Base-by-base conservation (phyloP, 2,888 invertebrate genomes). In the Aquatica leii region DNA sequence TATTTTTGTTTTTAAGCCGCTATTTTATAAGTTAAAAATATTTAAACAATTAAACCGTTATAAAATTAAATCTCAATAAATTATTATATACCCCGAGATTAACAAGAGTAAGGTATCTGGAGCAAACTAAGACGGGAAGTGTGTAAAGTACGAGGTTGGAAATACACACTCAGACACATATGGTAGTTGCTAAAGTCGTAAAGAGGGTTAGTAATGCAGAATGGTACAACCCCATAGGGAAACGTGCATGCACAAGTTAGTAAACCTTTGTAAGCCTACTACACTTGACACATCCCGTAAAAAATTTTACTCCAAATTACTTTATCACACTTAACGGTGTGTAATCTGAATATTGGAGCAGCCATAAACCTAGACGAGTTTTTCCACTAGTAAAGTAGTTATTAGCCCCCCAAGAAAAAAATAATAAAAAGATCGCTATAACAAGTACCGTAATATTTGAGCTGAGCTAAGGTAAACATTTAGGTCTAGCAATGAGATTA, bases 181-280 rank as follows among this genome's bases (percentile, higher is more conserved):
- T 35, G 52, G 64, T 63, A 57, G 65, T 62, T 62, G 64, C 66
- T 59, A 58, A 62, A 61, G 70, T 66, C 68, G 69, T 73, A 72
- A 71, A 72, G 65, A 64, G 68, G 67, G 58, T 66, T 63, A 66
- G 70, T 66, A 71, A 69, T 68, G 69, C 67, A 59, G 69, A 62
- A 66, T 52, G 65, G 69, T 71, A 74, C 72, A 70, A 59, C 73
- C 71, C 74, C 69, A 71, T 64, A 9, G 74, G 73, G 74, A 72
- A 72, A 69, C 64, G 71, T 73, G 71, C 70, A 76, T 76, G 75
- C 72, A 73, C 74, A 73, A 50, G 70, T 73, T 74, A 61, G 74
- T 74, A 55, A 75, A 73, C 73, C 59, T 70, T 57, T 69, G 69
- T 72, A 75, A 76, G 73, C 73, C 72, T 70, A 71, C 71, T 67